A percentile compares a stretch with the other conserved stretches of the same genome.
These are phyloP conservation scores for Mellivora capensis DNA, from an alignment of 2,113 vertebrate genomes.

Conservation along the genomic window DNA sequence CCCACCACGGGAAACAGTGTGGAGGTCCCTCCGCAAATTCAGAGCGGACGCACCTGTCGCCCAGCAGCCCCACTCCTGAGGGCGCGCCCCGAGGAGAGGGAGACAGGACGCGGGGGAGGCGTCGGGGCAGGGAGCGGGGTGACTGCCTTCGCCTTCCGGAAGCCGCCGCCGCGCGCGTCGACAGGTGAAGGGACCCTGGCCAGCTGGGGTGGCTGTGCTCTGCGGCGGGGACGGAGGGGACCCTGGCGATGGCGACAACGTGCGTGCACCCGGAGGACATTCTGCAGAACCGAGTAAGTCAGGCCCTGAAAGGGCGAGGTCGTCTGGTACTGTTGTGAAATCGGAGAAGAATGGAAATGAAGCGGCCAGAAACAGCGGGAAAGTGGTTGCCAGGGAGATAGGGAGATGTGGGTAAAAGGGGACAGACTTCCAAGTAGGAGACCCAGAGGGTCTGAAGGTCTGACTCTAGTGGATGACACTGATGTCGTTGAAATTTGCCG, in stretches of 20 bases:
- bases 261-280: background rate
- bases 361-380: background rate
- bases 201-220: too few relatives aligned
- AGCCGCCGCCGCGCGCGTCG: too few relatives aligned
- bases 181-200: too few relatives aligned
- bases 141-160: background rate
- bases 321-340: accelerated
- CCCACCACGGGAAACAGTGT: accelerated
- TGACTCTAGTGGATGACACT: too few relatives aligned
- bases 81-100: too few relatives aligned
- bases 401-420: background rate
- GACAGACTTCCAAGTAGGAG: background rate
- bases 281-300: background rate
- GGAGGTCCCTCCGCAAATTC: background rate
- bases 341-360: too few relatives aligned
- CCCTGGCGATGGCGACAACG: background rate
- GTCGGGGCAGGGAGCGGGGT: too few relatives aligned
- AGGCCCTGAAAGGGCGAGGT: background rate
- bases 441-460: background rate
- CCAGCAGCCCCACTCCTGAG: background rate
- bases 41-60: too few relatives aligned
- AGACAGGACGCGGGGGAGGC: background rate
- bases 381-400: background rate
- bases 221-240: background rate
- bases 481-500: too few relatives aligned